Conservation (phyloP, 2,888 invertebrate species). For the Drosophila incognita region DNA sequence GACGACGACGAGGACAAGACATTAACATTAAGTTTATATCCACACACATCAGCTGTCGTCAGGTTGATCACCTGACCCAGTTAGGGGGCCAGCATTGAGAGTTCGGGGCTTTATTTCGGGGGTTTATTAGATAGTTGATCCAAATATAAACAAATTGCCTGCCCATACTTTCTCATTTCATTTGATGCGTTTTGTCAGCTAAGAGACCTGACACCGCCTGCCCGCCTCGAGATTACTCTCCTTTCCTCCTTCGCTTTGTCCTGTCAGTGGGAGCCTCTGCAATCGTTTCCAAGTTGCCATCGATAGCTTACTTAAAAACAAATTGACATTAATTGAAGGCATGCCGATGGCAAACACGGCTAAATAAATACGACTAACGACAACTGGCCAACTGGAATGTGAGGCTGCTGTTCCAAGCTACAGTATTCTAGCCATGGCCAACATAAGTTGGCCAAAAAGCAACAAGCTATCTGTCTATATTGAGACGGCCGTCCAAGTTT, state of each 20-base stretch:
- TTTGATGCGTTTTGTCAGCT: conserved; percentile 64
- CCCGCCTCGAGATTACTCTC: not conserved
- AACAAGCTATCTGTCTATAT: conserved; percentile 52
- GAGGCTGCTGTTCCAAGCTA: conserved; percentile 14
- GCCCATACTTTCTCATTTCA: conserved; percentile 75
- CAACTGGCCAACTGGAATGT: conserved; percentile 60
- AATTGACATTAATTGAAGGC: conserved; percentile 84
- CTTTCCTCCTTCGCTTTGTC: not conserved
- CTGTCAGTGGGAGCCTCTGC: not conserved
- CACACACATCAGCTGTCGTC: conserved; percentile 75
- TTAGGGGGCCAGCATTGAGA: conserved; percentile 17
- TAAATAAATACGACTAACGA: conserved; percentile 79
- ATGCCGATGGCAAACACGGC: conserved; percentile 79
- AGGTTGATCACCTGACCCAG: conserved; percentile 71
- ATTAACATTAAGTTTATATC: conserved; percentile 81
- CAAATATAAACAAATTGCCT: conserved; percentile 76
- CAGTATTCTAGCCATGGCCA: conserved; percentile 21
- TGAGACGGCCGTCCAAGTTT: conserved; percentile 70
- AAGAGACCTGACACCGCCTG: not conserved
- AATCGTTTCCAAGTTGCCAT: conserved; percentile 49
- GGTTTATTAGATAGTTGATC: conserved; percentile 61
- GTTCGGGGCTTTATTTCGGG: conserved; percentile 23
- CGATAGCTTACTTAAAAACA: conserved; percentile 81
- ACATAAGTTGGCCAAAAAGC: conserved; percentile 34
- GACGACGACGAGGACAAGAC: conserved; percentile 40